Evolutionary conservation across 1,140 invertebrate species (phyloP).

Genomic region (Calycopis cecrops): DNA sequence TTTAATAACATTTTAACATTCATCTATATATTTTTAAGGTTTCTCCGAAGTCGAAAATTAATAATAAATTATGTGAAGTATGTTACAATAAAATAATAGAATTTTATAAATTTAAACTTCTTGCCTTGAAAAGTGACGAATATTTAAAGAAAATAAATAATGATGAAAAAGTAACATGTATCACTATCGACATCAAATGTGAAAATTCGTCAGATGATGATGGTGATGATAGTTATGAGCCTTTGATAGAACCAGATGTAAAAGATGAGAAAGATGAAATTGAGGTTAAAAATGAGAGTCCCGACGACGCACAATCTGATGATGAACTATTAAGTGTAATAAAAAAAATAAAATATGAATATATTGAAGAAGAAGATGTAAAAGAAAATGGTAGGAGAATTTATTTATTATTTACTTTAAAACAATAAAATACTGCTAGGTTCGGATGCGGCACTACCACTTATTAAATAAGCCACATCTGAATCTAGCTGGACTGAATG

Average conservation of each 20-base stretch:
- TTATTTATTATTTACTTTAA: constrained; percentile 10
- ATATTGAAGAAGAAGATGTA: constrained; percentile 23
- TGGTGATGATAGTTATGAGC: constrained; percentile 13
- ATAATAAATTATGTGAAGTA: constrained; percentile 37
- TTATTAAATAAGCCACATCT: too few relatives aligned
- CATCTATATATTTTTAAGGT: too few relatives aligned
- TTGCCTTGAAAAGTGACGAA: constrained; percentile 42
- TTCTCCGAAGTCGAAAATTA: neutral
- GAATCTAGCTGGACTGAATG: too few relatives aligned
- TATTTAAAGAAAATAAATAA: constrained; percentile 31
- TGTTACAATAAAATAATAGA: constrained; percentile 45
- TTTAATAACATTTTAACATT: too few relatives aligned
- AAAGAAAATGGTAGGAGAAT: constrained; percentile 45
- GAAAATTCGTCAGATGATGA: constrained; percentile 16
- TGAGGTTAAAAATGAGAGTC: constrained; percentile 31
- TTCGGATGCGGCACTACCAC: too few relatives aligned
- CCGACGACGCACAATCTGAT: constrained; percentile 36
- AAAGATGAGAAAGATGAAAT: constrained; percentile 20
- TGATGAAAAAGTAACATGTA: constrained; percentile 22
- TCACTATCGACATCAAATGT: constrained; percentile 22
- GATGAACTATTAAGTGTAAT: constrained; percentile 52
- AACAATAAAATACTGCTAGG: too few relatives aligned
- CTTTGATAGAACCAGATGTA: constrained; percentile 11
- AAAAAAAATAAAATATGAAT: constrained; percentile 50
- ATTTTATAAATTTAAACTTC: constrained; percentile 47